Conservation (phyloP, 1,140 invertebrate genomes). For the Pseudobourletiella spinata region DNA sequence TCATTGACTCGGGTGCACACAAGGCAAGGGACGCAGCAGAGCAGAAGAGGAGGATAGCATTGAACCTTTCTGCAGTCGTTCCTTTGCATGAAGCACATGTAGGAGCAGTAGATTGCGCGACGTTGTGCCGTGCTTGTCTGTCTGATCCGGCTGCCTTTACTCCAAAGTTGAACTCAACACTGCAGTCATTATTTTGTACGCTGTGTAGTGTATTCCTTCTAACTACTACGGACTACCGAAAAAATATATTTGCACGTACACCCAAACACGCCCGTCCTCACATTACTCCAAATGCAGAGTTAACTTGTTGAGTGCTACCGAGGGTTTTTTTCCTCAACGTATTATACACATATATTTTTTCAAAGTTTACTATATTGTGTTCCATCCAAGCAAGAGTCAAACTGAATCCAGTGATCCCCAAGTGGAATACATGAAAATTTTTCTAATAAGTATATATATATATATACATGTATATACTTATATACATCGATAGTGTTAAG, state of each 20-base stretch:
- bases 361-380: too few relatives aligned
- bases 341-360: too few relatives aligned
- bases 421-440: too few relatives aligned
- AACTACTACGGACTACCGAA: not conserved
- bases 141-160: not conserved
- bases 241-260: not conserved
- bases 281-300: too few relatives aligned
- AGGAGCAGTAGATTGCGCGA: not conserved
- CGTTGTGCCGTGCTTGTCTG: not conserved
- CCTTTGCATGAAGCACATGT: not conserved
- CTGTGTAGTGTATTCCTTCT: not conserved
- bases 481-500: too few relatives aligned
- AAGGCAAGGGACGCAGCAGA: not conserved
- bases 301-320: too few relatives aligned
- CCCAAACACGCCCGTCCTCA: not conserved
- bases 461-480: too few relatives aligned
- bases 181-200: not conserved
- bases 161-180: not conserved
- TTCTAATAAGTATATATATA: too few relatives aligned
- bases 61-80: not conserved
- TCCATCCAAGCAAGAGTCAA: too few relatives aligned
- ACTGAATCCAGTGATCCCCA: too few relatives aligned
- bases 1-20: too few relatives aligned
- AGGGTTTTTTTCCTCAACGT: too few relatives aligned
- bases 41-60: not conserved